A percentile compares a stretch with the other conserved stretches of the same genome.
phyloP scores from a whole-genome alignment of 2,888 invertebrate species.

The Amphipyra tragopoginis region DNA sequence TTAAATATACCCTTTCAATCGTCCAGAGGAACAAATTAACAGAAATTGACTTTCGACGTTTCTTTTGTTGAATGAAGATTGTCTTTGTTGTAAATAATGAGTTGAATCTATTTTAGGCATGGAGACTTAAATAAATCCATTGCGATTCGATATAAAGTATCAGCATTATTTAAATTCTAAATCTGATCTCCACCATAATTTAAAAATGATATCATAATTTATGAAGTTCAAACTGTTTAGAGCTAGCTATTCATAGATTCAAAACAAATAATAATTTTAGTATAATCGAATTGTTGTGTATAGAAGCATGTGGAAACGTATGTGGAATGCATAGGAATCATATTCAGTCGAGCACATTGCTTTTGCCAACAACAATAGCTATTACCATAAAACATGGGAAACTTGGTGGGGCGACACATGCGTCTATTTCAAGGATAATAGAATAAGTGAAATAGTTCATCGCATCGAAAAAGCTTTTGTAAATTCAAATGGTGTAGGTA shows the following conservation, averaged over 20 bases:
- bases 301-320: not conserved
- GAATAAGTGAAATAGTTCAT: constrained; percentile 3
- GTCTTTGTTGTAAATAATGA: constrained; percentile 12
- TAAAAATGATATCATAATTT: not conserved
- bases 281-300: constrained; percentile 5
- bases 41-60: constrained; percentile 19
- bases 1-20: constrained; percentile 31
- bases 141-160: not conserved
- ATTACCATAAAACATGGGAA: constrained; percentile 27
- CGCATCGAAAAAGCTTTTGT: not conserved
- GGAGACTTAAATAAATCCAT: not conserved
- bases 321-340: constrained; percentile 19
- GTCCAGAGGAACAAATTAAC: constrained; percentile 31
- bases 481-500: not conserved
- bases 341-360: constrained; percentile 18
- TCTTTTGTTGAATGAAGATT: constrained; percentile 21
- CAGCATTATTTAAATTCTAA: not conserved
- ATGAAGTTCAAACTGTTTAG: not conserved
- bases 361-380: constrained; percentile 22
- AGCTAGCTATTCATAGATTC: not conserved
- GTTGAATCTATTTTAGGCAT: not conserved
- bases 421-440: not conserved
- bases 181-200: not conserved
- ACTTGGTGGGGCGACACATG: constrained; percentile 1
- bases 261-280: constrained; percentile 9